These are phyloP conservation scores for Lasaia peninsularis DNA, from an alignment of 1,140 invertebrate species.

Conservation along the genomic window DNA sequence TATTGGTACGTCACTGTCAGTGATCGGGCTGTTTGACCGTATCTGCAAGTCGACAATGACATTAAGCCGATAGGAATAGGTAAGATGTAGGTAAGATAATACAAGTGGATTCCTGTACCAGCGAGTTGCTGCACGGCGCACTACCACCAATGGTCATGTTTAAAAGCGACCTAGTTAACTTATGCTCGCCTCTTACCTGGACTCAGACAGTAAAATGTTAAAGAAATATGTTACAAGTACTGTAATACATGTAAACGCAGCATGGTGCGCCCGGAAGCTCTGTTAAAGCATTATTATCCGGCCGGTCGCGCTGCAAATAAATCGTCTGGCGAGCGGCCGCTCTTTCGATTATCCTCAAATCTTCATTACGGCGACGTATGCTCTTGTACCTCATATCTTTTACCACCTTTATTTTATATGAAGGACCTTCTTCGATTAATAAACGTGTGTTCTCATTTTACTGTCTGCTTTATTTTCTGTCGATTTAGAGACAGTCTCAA, in stretches of 20 bases:
- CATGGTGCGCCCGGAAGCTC: conserved; percentile 56
- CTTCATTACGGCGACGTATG: conserved; percentile 72
- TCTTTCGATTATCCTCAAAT: conserved; percentile 76
- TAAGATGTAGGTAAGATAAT: too few species aligned
- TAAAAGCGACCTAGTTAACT: too few species aligned
- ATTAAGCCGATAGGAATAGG: too few species aligned
- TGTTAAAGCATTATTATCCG: conserved; percentile 75
- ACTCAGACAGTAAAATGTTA: too few species aligned
- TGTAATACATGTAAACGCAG: conserved; percentile 27
- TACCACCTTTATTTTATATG: background rate
- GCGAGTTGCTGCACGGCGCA: too few species aligned
- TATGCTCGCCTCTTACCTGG: too few species aligned
- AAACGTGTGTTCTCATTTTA: background rate
- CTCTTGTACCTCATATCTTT: conserved; percentile 37
- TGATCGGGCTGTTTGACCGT: too few species aligned
- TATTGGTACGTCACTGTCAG: too few species aligned
- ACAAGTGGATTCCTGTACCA: too few species aligned
- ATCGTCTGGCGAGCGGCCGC: conserved; percentile 63
- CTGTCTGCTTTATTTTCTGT: background rate
- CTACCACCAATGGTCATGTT: too few species aligned
- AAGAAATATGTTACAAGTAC: conserved; percentile 13
- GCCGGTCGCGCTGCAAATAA: conserved; percentile 73
- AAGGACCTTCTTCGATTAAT: background rate
- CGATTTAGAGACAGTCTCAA: too few species aligned
- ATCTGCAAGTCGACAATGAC: too few species aligned